Conservation (phyloP, 2,113 vertebrate species). For the Thalassoma bifasciatum region DNA sequence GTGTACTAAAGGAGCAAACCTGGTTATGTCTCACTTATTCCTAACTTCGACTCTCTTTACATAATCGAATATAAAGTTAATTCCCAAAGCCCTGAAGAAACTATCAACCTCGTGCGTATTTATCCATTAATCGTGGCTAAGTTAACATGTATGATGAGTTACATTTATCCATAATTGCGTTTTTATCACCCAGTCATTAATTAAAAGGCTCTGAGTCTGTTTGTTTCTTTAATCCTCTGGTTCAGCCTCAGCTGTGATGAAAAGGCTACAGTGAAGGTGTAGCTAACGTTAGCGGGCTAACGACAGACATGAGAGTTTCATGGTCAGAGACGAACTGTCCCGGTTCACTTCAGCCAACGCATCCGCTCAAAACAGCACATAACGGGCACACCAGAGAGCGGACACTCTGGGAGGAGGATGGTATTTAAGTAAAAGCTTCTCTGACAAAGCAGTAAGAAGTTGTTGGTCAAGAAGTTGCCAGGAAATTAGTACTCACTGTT, state of each 20-base stretch:
- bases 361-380: background rate
- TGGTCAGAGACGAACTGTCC: conserved; percentile 62
- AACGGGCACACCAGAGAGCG: background rate
- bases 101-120: background rate
- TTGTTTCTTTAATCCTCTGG: background rate
- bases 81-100: background rate
- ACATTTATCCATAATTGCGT: too few species aligned
- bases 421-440: background rate
- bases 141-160: background rate
- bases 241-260: conserved; percentile 15
- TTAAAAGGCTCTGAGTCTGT: background rate
- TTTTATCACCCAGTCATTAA: background rate
- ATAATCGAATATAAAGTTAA: background rate
- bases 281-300: conserved; percentile 65
- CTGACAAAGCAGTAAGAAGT: conserved; percentile 1
- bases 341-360: conserved; percentile 12
- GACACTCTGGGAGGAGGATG: background rate
- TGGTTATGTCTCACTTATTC: background rate
- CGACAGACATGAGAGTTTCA: conserved; percentile 61
- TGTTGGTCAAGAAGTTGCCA: conserved; percentile 41
- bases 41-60: background rate
- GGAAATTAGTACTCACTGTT: conserved; percentile 76
- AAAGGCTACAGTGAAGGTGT: conserved; percentile 32
- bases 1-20: conserved; percentile 3
- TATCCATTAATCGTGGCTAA: background rate